A percentile compares a stretch with the other conserved stretches of the same genome.
phyloP scores from a whole-genome alignment of 2,888 invertebrate genomes.

The Suillia variegata region DNA sequence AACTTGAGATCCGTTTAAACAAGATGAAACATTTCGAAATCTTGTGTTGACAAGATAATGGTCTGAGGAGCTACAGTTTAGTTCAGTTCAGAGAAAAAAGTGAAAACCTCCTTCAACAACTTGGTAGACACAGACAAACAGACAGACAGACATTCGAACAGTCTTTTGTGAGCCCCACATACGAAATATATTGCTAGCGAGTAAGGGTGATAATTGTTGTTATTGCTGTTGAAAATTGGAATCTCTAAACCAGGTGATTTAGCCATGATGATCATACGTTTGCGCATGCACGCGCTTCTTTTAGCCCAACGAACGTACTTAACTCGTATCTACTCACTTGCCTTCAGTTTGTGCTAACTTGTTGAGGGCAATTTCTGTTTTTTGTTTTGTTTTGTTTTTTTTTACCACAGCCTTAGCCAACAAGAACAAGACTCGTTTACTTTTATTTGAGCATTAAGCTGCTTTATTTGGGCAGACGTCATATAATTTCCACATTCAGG shows the following conservation, averaged over 20 bases:
- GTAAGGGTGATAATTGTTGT: conserved; percentile 1
- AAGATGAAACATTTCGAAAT: conserved; percentile 24
- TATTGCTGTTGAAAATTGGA: neutral
- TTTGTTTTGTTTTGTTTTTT: no score
- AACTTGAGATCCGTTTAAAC: no score
- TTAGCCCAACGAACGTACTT: neutral
- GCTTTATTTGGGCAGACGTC: neutral
- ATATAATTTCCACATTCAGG: neutral
- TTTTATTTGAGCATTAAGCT: neutral
- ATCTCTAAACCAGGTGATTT: neutral
- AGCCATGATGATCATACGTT: neutral
- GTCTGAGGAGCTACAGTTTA: conserved; percentile 7
- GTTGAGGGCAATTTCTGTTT: no score
- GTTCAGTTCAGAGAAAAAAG: neutral
- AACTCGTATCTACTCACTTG: no score
- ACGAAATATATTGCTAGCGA: neutral
- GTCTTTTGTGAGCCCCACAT: no score
- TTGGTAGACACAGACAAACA: no score
- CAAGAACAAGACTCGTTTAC: neutral
- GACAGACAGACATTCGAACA: no score
- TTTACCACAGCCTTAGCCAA: neutral
- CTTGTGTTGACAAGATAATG: conserved; percentile 34
- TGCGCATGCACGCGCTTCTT: neutral
- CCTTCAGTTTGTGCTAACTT: no score
- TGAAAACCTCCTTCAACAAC: neutral